These are phyloP conservation scores for Campylomormyrus numenius DNA, from an alignment of 2,113 vertebrate species.

Conservation along the genomic window DNA sequence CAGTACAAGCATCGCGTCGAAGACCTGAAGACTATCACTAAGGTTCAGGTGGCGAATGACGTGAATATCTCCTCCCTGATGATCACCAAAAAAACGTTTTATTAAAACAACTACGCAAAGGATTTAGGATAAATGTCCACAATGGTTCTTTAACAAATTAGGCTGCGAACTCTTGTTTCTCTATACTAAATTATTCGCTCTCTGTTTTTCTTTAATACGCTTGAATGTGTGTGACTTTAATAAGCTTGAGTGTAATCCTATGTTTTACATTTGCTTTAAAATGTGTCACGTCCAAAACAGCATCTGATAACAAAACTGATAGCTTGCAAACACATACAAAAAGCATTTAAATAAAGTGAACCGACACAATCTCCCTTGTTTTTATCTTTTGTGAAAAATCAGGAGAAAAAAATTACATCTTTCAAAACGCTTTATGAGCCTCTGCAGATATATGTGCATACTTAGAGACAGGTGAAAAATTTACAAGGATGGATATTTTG, in stretches of 20 bases:
- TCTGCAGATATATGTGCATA: background rate
- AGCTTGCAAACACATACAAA: background rate
- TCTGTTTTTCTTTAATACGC: slow-evolving; percentile 16
- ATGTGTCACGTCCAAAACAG: background rate
- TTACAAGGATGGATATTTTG: too few species aligned
- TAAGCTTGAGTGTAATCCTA: background rate
- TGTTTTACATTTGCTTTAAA: background rate
- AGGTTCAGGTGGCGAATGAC: slow-evolving; percentile 64
- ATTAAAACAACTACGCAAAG: slow-evolving; percentile 31
- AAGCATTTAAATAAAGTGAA: background rate
- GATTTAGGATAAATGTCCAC: background rate
- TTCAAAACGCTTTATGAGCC: background rate
- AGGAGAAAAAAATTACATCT: background rate
- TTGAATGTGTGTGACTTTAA: background rate
- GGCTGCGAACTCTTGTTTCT: slow-evolving; percentile 26
- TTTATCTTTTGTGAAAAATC: background rate
- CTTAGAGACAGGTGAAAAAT: too few species aligned
- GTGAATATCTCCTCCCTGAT: slow-evolving; percentile 63
- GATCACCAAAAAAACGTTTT: slow-evolving; percentile 56
- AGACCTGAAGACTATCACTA: slow-evolving; percentile 59
- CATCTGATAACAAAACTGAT: background rate
- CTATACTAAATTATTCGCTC: slow-evolving; percentile 23
- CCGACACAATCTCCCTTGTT: background rate
- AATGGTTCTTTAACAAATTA: slow-evolving; percentile 2
- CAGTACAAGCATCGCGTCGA: slow-evolving; percentile 62